These are phyloP conservation scores for Himalopsyche kuldschensis DNA, from an alignment of 2,888 invertebrate genomes.

Conservation along the genomic window DNA sequence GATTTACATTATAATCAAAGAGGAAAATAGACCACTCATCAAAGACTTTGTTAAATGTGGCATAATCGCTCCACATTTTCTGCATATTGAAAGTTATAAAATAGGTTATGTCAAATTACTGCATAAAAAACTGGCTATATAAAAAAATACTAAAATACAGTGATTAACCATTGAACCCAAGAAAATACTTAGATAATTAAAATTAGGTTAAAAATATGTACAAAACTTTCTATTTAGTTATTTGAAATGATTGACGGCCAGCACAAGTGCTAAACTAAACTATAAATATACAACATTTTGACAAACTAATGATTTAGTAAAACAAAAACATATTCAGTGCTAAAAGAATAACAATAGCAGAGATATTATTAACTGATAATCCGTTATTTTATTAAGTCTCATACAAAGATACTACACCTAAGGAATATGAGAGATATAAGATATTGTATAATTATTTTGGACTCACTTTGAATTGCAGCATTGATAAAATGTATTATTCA, in stretches of 20 bases:
- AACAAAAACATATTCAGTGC: neutral
- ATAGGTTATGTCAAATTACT: too few relatives aligned
- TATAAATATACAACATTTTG: neutral
- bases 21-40: too few relatives aligned
- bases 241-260: neutral
- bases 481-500: neutral
- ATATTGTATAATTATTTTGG: neutral
- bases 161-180: neutral
- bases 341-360: neutral
- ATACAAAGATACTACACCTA: neutral
- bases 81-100: too few relatives aligned
- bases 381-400: neutral
- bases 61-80: too few relatives aligned
- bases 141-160: too few relatives aligned
- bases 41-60: too few relatives aligned
- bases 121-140: too few relatives aligned
- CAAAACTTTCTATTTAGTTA: neutral
- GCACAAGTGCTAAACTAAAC: neutral
- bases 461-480: neutral
- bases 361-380: neutral
- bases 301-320: neutral
- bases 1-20: too few relatives aligned
- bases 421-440: neutral
- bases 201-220: neutral
- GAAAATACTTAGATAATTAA: neutral